Base-by-base conservation (phyloP, 2,888 invertebrate genomes). In the Dryobota labecula region DNA sequence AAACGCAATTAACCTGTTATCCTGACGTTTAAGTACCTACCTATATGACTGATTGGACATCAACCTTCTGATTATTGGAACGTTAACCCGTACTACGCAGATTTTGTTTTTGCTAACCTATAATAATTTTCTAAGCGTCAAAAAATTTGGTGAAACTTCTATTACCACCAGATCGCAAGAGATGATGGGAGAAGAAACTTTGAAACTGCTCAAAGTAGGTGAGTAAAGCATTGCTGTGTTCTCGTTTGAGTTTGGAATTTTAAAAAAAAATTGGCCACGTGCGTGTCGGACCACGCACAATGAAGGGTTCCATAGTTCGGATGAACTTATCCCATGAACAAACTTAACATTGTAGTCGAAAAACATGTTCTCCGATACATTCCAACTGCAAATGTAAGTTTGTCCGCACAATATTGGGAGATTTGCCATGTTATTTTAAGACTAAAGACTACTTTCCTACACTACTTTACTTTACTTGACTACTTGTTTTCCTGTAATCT, bases 1-100 rank as follows among this genome's bases (percentile, higher is more conserved):
- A 54, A 49, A 54, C 49, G 77, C 49, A 78, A 81, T 76, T 78
- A 80, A 58, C 36, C 51, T 65, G 70, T 76, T 79, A 63, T 49
- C 64, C 33, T 63, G 47, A 33, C 56, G 41, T 66, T 75, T 58
- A 49, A 49, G 27, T 78, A 75, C 63, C 47, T 60, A 73, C 45
- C 49, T 72, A 27, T 51, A 61, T 74, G 45, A 38, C n/a, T 76
- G 56, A 67, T 64, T 76, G 67, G 67, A 67, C 61, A 62, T 56
- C 56, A 81, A 53, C 78, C 71, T 76, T 71, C 51, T 67, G 11
- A 38, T 57, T 75, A 62, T 51, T 71, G 60, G 76, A 76, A 79
- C 76, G 64, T 58, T 81, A 79, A 79, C 79, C 66, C 43, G 27
- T 65, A 2, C 18, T 2, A 51, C 1, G 24, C n/a, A 13, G 15